Evolutionary conservation across 2,888 invertebrate genomes (phyloP), one percentile per base, ranked within the genome.

Genomic region (Suillia variegata): DNA sequence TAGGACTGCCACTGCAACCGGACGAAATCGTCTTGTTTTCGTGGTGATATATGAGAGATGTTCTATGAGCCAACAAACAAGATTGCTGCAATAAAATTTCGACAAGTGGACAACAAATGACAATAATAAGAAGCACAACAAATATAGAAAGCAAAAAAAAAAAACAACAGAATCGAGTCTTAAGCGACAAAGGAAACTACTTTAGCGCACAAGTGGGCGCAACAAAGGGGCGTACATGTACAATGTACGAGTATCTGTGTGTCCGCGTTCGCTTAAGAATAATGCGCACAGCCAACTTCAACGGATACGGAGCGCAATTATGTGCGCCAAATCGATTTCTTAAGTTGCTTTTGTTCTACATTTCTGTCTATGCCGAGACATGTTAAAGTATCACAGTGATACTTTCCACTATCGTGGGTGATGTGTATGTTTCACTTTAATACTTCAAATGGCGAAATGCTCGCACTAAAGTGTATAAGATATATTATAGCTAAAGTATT

Each of bases 21-120:
- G 45, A 10, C 45, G 18, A 5, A 5, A 5, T 45, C 31, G 31
- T 5, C 31, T 12, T 31, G 31, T 31, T 31, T 31, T 12, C 12
- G 31, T 12, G 5, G 31, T 13, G 38, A 38, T 38, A 38, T 38
- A 38, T 38, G 6, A 38, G 10, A 38, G n/a, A 38, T 38, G 38
- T 38, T 38, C 6, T 38, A 38, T 38, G 12, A 38, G 38, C 38
- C 73, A 49, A 74, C 72, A 74, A 74, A 72, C 75, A 72, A 75
- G 72, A 72, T 72, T 74, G 74, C 75, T 64, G 72, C 74, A 72
- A 72, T 72, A 72, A 72, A 72, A 72, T 72, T 74, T 75, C 75
- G 75, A 75, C 75, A 75, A 72, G 75, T 75, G 69, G 67, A 72
- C 75, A 74, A 74, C 73, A 72, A 73, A 72, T 72, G 75, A 75